Base-by-base conservation (phyloP, 2,797 vertebrate genomes). In the Darevskia nairensis region DNA sequence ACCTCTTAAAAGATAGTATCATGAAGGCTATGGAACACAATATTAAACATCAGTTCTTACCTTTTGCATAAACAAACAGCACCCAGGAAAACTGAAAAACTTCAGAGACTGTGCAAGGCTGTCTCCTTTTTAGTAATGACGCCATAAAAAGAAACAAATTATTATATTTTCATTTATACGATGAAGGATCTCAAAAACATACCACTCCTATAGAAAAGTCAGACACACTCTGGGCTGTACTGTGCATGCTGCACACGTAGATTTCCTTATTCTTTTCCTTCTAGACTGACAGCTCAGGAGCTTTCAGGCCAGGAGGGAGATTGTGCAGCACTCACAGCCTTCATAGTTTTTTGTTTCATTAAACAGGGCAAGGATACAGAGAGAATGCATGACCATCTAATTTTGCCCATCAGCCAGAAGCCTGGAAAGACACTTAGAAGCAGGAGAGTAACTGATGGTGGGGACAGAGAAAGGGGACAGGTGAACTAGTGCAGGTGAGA, bases 21-120 rank as follows among this genome's bases (percentile, higher is more conserved):
- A 6, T 0, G 46, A 77, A 0, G 4, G 46, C 35, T 50, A 69
- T 87, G 17, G 82, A 80, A 76, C 27, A 39, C 0, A 55, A 61
- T 19, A 15, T 1, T 2, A 29, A 81, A 68, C 13, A 87, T 85
- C 55, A 81, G 50, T 44, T 89, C 97, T 97, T 96, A 99, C 98
- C 98, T 99, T 99, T 99, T 74, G 98, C 98, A 66, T 98, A 98
- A 92, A 99, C 96, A 92, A 99, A 99, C 89, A 99, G 96, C 87
- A 98, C 97, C 98, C 98, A 99, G 95, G 98, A 99, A 94, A 99
- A 99, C 93, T 98, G 98, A 96, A 99, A 99, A 93, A 99, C 97
- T 94, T 99, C 98, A 0, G 96, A 95, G 80, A 98, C 97, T 0
- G 98, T 98, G 95, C 98, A 99, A 0, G 98, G 98, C 13, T 99